Evolutionary conservation across 2,888 invertebrate species (phyloP).

Genomic region (Megamerina dolium): DNA sequence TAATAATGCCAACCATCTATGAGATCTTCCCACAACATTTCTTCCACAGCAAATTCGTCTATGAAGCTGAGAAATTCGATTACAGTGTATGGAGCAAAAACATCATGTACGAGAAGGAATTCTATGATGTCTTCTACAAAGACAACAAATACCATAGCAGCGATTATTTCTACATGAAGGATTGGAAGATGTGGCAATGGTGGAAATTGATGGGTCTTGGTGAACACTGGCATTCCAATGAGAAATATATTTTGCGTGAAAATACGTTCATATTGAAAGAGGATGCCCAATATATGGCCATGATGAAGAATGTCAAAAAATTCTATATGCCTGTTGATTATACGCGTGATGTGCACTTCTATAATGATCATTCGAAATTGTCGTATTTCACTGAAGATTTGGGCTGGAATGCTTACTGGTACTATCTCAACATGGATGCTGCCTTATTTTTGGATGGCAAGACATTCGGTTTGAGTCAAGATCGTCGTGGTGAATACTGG

Average conservation of each 20-base stretch:
- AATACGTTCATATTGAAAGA: slow-evolving; percentile 27
- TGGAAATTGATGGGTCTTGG: slow-evolving; percentile 40
- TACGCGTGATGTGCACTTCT: slow-evolving; percentile 52
- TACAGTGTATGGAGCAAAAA: slow-evolving; percentile 34
- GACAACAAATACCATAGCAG: slow-evolving; percentile 25
- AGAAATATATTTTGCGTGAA: slow-evolving; percentile 35
- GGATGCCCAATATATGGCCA: slow-evolving; percentile 29
- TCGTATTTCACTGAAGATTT: slow-evolving; percentile 67
- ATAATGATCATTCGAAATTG: slow-evolving; percentile 56
- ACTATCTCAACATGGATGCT: slow-evolving; percentile 57
- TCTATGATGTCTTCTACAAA: slow-evolving; percentile 47
- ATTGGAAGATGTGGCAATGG: slow-evolving; percentile 40
- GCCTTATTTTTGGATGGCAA: slow-evolving; percentile 60
- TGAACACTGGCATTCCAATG: slow-evolving; percentile 32
- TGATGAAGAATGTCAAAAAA: slow-evolving; percentile 26
- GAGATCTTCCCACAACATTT: slow-evolving; percentile 74
- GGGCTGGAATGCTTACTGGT: slow-evolving; percentile 62
- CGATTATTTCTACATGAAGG: slow-evolving; percentile 33
- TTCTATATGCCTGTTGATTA: slow-evolving; percentile 55
- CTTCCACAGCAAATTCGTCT: slow-evolving; percentile 65
- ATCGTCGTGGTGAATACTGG: slow-evolving; percentile 62
- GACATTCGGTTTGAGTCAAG: slow-evolving; percentile 51
- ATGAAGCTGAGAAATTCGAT: slow-evolving; percentile 58
- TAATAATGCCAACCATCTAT: slow-evolving; percentile 66
- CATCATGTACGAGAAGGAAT: slow-evolving; percentile 42